Conservation (phyloP, 53 echinoderm and acorn worm species). For the Holothuria leucospilota region DNA sequence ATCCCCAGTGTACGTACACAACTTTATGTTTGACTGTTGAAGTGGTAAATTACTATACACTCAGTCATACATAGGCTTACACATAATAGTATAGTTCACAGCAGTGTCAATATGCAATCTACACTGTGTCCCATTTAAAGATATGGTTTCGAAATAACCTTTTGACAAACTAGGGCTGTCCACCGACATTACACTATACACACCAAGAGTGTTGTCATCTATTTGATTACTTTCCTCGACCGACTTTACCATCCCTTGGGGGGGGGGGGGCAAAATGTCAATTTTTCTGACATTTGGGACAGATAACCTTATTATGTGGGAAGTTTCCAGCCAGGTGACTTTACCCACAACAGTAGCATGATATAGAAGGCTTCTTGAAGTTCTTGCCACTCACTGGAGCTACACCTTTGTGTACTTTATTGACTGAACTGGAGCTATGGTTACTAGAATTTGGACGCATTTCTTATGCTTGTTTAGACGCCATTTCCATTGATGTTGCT, state of each 20-base stretch:
- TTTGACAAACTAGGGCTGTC: neutral
- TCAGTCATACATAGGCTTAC: conserved; percentile 35
- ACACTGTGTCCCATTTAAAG: neutral
- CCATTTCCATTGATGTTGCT: too few relatives aligned
- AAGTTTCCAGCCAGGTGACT: too few relatives aligned
- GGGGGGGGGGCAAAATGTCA: conserved; percentile 25
- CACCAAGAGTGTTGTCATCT: too few relatives aligned
- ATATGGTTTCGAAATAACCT: conserved; percentile 10
- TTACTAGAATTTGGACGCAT: too few relatives aligned
- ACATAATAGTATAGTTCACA: neutral
- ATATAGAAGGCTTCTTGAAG: neutral
- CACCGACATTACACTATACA: too few relatives aligned
- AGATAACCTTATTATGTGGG: too few relatives aligned
- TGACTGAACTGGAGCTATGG: neutral
- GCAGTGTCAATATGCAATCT: conserved; percentile 29
- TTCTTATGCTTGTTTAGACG: too few relatives aligned
- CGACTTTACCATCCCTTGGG: conserved; percentile 1
- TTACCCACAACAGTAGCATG: neutral
- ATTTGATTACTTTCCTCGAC: conserved; percentile 16
- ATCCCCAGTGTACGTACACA: conserved; percentile 44
- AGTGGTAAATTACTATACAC: conserved; percentile 19
- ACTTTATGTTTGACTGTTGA: neutral
- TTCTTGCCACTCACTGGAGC: conserved; percentile 20
- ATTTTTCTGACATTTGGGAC: too few relatives aligned
- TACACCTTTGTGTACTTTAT: conserved; percentile 15